These are phyloP conservation scores for Tethea ocularis DNA, from an alignment of 2,888 invertebrate genomes.

Conservation along the genomic window DNA sequence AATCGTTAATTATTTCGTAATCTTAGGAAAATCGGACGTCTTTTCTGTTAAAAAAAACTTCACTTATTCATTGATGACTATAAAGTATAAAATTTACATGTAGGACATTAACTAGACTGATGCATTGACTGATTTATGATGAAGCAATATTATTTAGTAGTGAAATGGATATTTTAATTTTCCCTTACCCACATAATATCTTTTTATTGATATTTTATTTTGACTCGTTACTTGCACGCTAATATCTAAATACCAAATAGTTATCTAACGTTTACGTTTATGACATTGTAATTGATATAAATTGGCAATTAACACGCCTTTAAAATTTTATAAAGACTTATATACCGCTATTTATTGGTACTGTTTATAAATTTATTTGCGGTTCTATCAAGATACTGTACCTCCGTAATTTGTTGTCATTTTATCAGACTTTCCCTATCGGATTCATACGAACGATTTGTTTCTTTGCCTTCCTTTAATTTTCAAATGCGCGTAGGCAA, in stretches of 20 bases:
- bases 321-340: background rate
- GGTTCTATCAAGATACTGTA: background rate
- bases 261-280: background rate
- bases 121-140: constrained; percentile 75
- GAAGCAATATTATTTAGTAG: constrained; percentile 82
- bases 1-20: background rate
- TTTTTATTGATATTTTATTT: constrained; percentile 22
- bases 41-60: background rate
- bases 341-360: constrained; percentile 15
- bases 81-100: constrained; percentile 30
- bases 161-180: constrained; percentile 57
- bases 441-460: constrained; percentile 18
- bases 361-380: background rate
- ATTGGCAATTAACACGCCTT: constrained; percentile 11
- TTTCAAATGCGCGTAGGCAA: constrained; percentile 33
- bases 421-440: constrained; percentile 9
- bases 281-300: constrained; percentile 12
- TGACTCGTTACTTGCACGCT: constrained; percentile 15
- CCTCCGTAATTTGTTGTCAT: background rate
- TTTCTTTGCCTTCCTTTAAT: constrained; percentile 26
- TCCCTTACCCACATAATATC: constrained; percentile 26
- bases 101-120: constrained; percentile 72
- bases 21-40: background rate
- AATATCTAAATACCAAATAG: constrained; percentile 1
- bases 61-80: background rate